Base-by-base conservation (phyloP, 2,888 invertebrate species). In the Ptilodon capucinus region DNA sequence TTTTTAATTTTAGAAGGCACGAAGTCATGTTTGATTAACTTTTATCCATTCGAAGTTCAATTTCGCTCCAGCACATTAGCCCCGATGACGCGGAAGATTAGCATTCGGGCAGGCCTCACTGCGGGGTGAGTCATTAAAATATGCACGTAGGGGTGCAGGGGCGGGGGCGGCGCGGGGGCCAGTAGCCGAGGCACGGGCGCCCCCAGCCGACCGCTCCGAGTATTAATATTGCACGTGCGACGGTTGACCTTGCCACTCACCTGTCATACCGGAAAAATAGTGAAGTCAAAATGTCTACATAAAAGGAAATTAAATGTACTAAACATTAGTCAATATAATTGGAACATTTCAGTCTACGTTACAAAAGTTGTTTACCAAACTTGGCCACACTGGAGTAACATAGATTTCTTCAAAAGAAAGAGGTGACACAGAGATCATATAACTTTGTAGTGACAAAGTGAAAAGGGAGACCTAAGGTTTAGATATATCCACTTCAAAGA, bases 171-270 rank as follows among this genome's bases (percentile, higher is more conserved):
- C 7, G 16, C 1, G 35, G 17, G 7, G 30, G 6, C 8, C 6
- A 30, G 23, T 23, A 23, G 6, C 3, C 6, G 17, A 8, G 35
- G 9, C 8, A 2, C 2, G 14, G 16, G 34, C 14, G 16, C 8
- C 14, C 16, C 16, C 16, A 5, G 34, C 34, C 34, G 14, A 16
- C 36, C 36, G 40, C 48, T 51, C 48, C 16, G 13, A 46, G 54
- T 36, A 60, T 51, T 57, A 50, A 54, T 57, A 57, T 44, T 44
- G 49, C 42, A 44, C 48, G 42, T 43, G 35, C 34, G 19, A 18
- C 36, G 30, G 13, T 50, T 55, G 50, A 50, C 48, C 64, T 56
- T 53, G 43, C 28, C 30, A 11, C 19, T 3, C 7, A 13, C 17
- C 4, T 8, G 32, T 14, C 34, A 1, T 17, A n/a, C n/a, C 9